Evolutionary conservation across 2,888 invertebrate genomes (phyloP).

Genomic region (Zeuzera pyrina): DNA sequence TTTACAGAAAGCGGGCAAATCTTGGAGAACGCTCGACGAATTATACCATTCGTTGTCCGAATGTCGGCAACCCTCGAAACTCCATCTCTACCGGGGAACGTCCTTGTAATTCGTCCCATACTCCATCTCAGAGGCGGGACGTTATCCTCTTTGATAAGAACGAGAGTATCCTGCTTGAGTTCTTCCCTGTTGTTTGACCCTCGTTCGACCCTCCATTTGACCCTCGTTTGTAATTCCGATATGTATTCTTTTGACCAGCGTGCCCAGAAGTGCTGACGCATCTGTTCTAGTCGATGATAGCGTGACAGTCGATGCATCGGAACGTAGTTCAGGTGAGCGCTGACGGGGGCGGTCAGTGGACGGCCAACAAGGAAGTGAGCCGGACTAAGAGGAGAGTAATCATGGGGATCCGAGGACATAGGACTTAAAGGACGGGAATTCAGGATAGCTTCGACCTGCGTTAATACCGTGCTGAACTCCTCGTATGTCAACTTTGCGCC

Average conservation of each 20-base stretch:
- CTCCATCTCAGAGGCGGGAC: no score
- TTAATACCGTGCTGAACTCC: slow-evolving; percentile 8
- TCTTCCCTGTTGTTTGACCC: no score
- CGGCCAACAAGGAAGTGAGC: slow-evolving; percentile 5
- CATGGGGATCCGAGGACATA: slow-evolving; percentile 12
- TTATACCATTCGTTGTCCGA: no score
- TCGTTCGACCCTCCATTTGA: slow-evolving; percentile 15
- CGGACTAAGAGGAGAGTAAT: slow-evolving; percentile 5
- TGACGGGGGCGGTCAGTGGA: slow-evolving; percentile 7
- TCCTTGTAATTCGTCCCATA: no score
- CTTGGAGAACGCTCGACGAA: no score
- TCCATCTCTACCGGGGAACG: no score
- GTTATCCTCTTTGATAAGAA: no score
- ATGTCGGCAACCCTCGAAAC: no score
- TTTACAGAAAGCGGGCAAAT: no score
- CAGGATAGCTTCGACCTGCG: slow-evolving; percentile 9
- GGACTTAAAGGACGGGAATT: slow-evolving; percentile 13
- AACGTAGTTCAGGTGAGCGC: slow-evolving; percentile 3
- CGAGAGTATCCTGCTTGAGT: no score
- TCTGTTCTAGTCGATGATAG: slow-evolving; percentile 15
- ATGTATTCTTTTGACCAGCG: slow-evolving; percentile 17
- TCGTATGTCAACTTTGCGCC: slow-evolving; percentile 9
- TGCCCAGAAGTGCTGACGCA: slow-evolving; percentile 20
- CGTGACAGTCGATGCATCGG: slow-evolving; percentile 6
- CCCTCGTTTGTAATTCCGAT: slow-evolving; percentile 18